Evolutionary conservation across 2,113 vertebrate genomes (phyloP).

Genomic region (Nycticryphes semicollaris): DNA sequence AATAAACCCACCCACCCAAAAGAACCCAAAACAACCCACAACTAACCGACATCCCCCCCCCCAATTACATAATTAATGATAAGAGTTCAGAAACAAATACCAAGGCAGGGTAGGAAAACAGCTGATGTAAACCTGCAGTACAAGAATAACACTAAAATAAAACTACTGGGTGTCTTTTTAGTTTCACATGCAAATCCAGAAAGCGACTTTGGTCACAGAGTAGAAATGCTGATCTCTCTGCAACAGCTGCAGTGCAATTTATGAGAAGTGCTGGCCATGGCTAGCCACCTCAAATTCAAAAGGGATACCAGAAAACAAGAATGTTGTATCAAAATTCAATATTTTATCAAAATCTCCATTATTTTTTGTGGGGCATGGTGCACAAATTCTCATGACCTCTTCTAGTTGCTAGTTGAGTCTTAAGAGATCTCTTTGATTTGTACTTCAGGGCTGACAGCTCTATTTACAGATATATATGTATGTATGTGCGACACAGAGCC

Average conservation of each 20-base stretch:
- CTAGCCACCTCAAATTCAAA: neutral
- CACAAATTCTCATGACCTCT: neutral
- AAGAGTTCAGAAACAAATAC: neutral
- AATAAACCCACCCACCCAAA: neutral
- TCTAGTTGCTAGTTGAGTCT: neutral
- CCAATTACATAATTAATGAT: neutral
- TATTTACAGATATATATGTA: neutral
- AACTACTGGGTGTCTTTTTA: neutral
- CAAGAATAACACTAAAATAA: neutral
- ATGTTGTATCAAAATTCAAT: no score
- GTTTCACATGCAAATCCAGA: neutral
- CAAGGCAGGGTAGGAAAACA: neutral
- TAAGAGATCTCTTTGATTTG: neutral
- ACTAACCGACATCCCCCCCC: no score
- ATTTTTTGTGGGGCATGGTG: neutral
- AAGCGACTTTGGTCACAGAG: neutral
- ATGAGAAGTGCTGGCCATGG: neutral
- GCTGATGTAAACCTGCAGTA: neutral
- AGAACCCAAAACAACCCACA: no score
- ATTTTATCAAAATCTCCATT: neutral
- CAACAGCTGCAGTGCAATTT: neutral
- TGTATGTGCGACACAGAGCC: neutral
- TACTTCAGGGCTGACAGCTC: neutral
- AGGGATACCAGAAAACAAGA: neutral
- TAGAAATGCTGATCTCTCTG: neutral